Evolutionary conservation across 37 sponge, comb jelly and placozoan genomes (phyloP).

Genomic region (Ianthella basta): DNA sequence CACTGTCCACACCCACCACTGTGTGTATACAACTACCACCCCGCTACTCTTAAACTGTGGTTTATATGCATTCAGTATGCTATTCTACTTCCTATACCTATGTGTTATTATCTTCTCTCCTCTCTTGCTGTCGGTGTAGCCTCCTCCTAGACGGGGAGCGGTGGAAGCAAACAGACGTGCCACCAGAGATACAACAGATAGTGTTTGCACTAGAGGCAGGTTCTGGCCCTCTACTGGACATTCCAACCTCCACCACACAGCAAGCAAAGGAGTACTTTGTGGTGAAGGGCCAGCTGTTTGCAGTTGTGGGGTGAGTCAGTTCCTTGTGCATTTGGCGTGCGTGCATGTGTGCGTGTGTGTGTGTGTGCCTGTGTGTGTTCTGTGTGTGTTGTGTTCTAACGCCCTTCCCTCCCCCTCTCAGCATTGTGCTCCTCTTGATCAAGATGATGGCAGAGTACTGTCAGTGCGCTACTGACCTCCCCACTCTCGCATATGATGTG

Average conservation of each 20-base stretch:
- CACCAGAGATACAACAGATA: slow-evolving; percentile 79
- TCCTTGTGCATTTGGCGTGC: not conserved
- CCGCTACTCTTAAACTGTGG: too few species aligned
- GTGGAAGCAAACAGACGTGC: slow-evolving; percentile 86
- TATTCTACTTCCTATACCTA: too few species aligned
- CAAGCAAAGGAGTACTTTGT: slow-evolving; percentile 52
- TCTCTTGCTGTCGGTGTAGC: slow-evolving; percentile 35
- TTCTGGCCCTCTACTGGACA: not conserved
- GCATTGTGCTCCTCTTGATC: slow-evolving; percentile 78
- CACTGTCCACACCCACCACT: too few species aligned
- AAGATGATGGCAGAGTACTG: slow-evolving; percentile 93
- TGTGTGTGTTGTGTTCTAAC: not conserved
- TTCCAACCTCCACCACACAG: not conserved
- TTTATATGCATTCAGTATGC: too few species aligned
- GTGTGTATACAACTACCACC: too few species aligned
- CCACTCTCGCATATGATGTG: slow-evolving; percentile 86
- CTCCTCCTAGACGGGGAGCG: slow-evolving; percentile 83
- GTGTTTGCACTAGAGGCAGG: slow-evolving; percentile 59
- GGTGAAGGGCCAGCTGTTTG: slow-evolving; percentile 64
- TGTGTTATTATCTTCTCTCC: too few species aligned
- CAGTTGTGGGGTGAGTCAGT: slow-evolving; percentile 76
- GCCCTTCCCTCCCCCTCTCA: slow-evolving; percentile 24
- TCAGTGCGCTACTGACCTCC: slow-evolving; percentile 85
- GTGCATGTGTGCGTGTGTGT: not conserved
- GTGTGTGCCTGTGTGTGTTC: not conserved